A percentile compares a stretch with the other conserved stretches of the same genome.
These are phyloP conservation scores for Tolypeutes matacus DNA, from an alignment of 2,797 vertebrate genomes.

Conservation along the genomic window DNA sequence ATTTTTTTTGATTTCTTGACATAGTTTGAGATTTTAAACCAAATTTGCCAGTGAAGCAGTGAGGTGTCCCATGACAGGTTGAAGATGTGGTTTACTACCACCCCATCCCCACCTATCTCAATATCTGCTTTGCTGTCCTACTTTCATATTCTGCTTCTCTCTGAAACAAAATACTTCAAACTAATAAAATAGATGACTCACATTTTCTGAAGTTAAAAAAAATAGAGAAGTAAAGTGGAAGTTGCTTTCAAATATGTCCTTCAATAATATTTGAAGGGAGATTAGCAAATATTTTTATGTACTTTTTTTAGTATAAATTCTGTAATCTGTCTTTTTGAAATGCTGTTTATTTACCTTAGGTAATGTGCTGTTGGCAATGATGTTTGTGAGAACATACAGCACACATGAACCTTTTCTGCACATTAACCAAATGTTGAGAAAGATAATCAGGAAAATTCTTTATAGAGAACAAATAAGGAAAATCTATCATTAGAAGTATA, in stretches of 20 bases:
- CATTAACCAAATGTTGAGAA: not conserved
- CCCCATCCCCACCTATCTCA: not conserved
- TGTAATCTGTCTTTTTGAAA: not conserved
- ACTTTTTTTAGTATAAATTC: not conserved
- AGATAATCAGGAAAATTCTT: not conserved
- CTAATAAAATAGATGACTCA: not conserved
- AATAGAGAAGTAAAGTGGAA: not conserved
- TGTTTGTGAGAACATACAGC: not conserved
- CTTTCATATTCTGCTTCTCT: not conserved
- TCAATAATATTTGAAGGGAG: not conserved
- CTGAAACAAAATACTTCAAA: not conserved
- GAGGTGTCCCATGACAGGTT: not conserved
- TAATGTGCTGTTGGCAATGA: not conserved
- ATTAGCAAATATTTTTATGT: not conserved
- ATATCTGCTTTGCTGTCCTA: not conserved
- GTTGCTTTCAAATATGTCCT: not conserved
- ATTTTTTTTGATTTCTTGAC: not conserved
- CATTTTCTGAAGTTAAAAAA: conserved; percentile 13
- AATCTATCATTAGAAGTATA: not conserved
- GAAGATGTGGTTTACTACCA: not conserved
- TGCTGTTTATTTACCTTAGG: not conserved
- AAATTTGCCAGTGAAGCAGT: not conserved
- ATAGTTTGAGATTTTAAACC: not conserved
- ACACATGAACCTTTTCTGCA: not conserved
- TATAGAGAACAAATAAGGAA: not conserved